These are phyloP conservation scores for Hydrocynus forskahlii DNA, from an alignment of 2,797 vertebrate genomes.

Conservation along the genomic window DNA sequence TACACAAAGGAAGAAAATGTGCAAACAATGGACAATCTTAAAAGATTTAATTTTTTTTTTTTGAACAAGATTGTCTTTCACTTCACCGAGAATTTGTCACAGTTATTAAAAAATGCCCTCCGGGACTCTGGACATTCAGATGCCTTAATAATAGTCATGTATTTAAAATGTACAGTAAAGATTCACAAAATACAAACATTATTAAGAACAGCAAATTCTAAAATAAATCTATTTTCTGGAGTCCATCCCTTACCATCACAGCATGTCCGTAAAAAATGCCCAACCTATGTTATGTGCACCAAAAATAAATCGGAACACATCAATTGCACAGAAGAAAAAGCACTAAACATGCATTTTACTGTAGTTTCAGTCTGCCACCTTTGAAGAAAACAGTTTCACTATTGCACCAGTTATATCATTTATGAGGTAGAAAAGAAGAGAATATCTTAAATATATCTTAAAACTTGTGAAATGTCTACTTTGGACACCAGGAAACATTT, in stretches of 20 bases:
- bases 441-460: slow-evolving; percentile 14
- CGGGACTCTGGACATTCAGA: not conserved
- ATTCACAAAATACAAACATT: slow-evolving; percentile 1
- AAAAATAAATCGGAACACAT: not conserved
- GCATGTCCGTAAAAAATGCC: not conserved
- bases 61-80: not conserved
- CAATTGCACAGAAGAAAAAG: slow-evolving; percentile 5
- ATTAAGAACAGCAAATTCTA: not conserved
- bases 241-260: not conserved
- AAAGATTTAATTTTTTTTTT: slow-evolving; percentile 6
- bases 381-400: not conserved
- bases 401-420: slow-evolving; percentile 5
- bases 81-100: slow-evolving; percentile 19
- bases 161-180: not conserved
- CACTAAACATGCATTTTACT: slow-evolving; percentile 23
- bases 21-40: not conserved
- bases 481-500: not conserved
- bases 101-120: slow-evolving; percentile 14
- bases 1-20: not conserved
- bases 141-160: not conserved
- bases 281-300: not conserved
- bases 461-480: not conserved
- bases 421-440: slow-evolving; percentile 51
- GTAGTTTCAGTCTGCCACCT: slow-evolving; percentile 13
- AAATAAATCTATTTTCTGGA: not conserved